Evolutionary conservation across 2,113 vertebrate genomes (phyloP).

Genomic region (Elaphurus davidianus): DNA sequence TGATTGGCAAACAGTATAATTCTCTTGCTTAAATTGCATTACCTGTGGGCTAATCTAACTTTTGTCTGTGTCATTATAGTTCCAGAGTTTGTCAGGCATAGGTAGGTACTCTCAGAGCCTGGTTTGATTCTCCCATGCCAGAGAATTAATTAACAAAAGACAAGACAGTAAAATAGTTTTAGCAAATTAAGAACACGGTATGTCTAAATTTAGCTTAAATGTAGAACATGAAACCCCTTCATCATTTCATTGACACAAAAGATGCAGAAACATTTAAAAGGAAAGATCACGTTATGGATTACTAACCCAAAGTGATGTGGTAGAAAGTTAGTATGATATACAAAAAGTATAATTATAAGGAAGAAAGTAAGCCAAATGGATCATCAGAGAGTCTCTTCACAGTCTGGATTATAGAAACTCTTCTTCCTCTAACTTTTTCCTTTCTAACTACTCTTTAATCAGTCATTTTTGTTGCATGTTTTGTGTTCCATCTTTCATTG

Average conservation of each 20-base stretch:
- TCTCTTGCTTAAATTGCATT: not conserved
- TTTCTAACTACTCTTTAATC: not conserved
- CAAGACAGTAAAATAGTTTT: not conserved
- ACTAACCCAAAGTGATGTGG: not conserved
- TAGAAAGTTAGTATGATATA: not conserved
- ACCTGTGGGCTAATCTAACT: not conserved
- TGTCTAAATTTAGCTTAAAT: not conserved
- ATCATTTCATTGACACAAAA: not conserved
- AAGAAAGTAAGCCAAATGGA: not conserved
- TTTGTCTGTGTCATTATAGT: not conserved
- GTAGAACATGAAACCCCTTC: not conserved
- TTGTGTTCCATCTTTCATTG: not conserved
- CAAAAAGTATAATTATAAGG: not conserved
- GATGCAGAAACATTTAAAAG: not conserved
- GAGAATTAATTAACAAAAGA: not conserved
- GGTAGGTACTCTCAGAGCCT: not conserved
- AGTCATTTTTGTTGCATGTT: not conserved
- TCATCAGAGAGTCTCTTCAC: not conserved
- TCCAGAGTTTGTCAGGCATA: not conserved
- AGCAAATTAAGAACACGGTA: constrained; percentile 9
- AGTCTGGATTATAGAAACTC: not conserved
- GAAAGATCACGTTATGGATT: not conserved
- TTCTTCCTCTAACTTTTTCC: not conserved
- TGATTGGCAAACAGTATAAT: not conserved
- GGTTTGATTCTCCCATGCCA: not conserved